Evolutionary conservation across 1,140 invertebrate genomes (phyloP).

Genomic region (Riptortus pedestris): DNA sequence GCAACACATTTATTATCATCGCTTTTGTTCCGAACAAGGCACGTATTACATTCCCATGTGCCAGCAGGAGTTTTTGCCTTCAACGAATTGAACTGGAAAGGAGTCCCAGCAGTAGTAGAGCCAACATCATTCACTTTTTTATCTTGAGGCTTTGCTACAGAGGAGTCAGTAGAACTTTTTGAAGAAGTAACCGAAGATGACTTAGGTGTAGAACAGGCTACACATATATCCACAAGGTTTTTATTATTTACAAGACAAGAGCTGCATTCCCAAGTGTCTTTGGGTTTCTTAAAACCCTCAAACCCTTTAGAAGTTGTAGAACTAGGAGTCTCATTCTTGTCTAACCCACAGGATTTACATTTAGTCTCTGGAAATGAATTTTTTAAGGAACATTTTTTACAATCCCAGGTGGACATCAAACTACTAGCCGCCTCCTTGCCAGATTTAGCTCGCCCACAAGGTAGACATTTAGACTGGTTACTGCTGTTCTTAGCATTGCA

Average conservation of each 20-base stretch:
- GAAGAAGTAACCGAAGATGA: not conserved
- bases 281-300: slow-evolving; percentile 17
- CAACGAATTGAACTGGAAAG: not conserved
- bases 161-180: not conserved
- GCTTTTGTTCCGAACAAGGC: slow-evolving; percentile 47
- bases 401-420: slow-evolving; percentile 16
- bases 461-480: too few relatives aligned
- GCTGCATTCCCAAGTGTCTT: slow-evolving; percentile 26
- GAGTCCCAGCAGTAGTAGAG: not conserved
- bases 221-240: slow-evolving; percentile 16
- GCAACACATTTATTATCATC: slow-evolving; percentile 41
- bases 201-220: slow-evolving; percentile 19
- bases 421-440: too few relatives aligned
- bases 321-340: not conserved
- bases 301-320: slow-evolving; percentile 6
- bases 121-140: not conserved
- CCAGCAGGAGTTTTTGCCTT: slow-evolving; percentile 40
- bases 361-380: slow-evolving; percentile 10
- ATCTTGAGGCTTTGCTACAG: not conserved
- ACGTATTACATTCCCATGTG: slow-evolving; percentile 49
- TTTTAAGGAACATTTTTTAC: slow-evolving; percentile 11
- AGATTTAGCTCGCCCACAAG: too few relatives aligned
- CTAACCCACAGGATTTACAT: slow-evolving; percentile 11
- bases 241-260: slow-evolving; percentile 26
- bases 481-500: too few relatives aligned